These are phyloP conservation scores for Scolopax rusticola DNA, from an alignment of 2,797 vertebrate genomes.

Conservation along the genomic window DNA sequence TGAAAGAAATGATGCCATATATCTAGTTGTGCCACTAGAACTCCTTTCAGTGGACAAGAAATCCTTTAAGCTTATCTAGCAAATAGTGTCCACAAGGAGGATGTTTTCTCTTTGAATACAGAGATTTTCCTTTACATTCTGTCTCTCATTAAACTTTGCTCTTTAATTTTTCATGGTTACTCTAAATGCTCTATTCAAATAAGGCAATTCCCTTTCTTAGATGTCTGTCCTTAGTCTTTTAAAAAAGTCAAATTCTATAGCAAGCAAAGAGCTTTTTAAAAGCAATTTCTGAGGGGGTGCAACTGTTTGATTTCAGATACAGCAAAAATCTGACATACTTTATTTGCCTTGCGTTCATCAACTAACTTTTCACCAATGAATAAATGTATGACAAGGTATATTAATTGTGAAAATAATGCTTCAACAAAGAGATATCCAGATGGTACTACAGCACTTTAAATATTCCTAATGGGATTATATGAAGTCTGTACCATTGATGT, in stretches of 20 bases:
- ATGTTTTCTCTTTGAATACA: conserved; percentile 6
- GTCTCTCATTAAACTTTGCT: neutral
- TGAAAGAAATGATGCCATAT: conserved; percentile 36
- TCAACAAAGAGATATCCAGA: conserved; percentile 67
- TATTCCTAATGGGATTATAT: conserved; percentile 60
- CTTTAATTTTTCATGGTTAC: neutral
- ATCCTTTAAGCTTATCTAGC: conserved; percentile 19
- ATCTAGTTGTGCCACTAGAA: conserved; percentile 35
- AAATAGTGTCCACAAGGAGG: conserved; percentile 11
- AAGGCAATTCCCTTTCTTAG: neutral
- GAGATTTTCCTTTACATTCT: neutral
- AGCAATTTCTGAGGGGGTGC: neutral
- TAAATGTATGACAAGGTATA: conserved; percentile 56
- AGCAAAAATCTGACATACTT: neutral
- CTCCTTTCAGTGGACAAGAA: conserved; percentile 46
- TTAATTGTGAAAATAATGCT: conserved; percentile 51
- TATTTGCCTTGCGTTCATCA: neutral
- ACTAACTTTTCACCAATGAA: conserved; percentile 25
- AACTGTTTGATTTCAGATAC: conserved; percentile 25
- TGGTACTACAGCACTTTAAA: conserved; percentile 54
- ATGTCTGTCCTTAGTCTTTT: neutral
- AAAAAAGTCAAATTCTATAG: neutral
- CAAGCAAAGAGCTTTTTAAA: neutral
- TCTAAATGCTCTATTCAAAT: neutral
- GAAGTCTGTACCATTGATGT: conserved; percentile 49